Conservation (phyloP, 2,797 vertebrate genomes). For the Chrosomus eos region DNA sequence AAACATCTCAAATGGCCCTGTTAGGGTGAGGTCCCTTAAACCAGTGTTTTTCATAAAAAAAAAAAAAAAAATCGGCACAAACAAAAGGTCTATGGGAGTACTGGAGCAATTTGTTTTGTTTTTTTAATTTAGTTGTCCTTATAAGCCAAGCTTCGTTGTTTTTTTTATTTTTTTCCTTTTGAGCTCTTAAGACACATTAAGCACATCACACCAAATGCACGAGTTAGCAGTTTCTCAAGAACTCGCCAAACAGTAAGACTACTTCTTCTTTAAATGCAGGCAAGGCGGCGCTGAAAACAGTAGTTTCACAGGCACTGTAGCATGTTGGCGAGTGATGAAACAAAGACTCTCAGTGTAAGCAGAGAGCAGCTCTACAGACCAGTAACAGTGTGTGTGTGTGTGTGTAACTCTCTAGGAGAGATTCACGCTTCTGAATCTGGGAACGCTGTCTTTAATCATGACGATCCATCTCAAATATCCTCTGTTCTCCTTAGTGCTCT, state of each 20-base stretch:
- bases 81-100: neutral
- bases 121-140: neutral
- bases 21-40: constrained; percentile 27
- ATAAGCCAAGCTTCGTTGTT: neutral
- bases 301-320: constrained; percentile 6
- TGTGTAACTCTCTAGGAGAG: constrained; percentile 5
- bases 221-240: neutral
- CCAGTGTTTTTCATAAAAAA: constrained; percentile 22
- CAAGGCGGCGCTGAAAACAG: constrained; percentile 7
- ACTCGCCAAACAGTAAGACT: neutral
- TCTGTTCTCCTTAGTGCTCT: constrained; percentile 26
- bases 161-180: neutral
- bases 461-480: constrained; percentile 1
- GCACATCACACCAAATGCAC: constrained; percentile 21
- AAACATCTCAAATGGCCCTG: constrained; percentile 3
- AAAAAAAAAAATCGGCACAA: neutral
- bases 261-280: constrained; percentile 8
- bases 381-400: neutral
- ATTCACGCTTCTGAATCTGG: neutral
- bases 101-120: neutral
- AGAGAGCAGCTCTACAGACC: constrained; percentile 23
- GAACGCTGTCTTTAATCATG: constrained; percentile 24
- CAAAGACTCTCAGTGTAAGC: constrained; percentile 4
- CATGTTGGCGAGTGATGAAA: neutral
- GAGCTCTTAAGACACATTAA: constrained; percentile 26